A percentile compares a stretch with the other conserved stretches of the same genome.
These are phyloP conservation scores for Nymphalis polychloros DNA, from an alignment of 2,888 invertebrate genomes.

Conservation along the genomic window DNA sequence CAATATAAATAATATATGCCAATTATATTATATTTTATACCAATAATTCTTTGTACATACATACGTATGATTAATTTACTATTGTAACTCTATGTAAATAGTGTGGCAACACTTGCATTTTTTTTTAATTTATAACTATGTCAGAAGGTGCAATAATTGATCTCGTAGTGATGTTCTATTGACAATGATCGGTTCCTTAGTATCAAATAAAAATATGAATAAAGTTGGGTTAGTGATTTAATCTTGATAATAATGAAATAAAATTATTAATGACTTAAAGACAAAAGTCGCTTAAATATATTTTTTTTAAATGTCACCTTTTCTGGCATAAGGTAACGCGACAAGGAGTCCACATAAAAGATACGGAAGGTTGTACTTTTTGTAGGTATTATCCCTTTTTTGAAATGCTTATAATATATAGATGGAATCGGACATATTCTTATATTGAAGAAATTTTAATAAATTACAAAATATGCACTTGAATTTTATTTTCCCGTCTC, in stretches of 20 bases:
- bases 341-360: constrained; percentile 45
- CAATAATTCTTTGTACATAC: constrained; percentile 56
- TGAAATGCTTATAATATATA: constrained; percentile 78
- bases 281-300: neutral
- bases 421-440: constrained; percentile 82
- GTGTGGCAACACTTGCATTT: constrained; percentile 40
- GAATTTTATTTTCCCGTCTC: constrained; percentile 50
- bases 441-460: constrained; percentile 80
- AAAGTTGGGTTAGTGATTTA: neutral
- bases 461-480: constrained; percentile 65
- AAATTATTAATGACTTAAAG: too few relatives aligned
- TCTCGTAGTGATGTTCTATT: constrained; percentile 30
- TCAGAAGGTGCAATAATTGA: constrained; percentile 37
- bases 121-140: constrained; percentile 10
- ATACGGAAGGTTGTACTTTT: constrained; percentile 74
- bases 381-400: constrained; percentile 78
- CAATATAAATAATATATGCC: constrained; percentile 10
- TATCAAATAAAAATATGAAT: constrained; percentile 10
- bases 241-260: too few relatives aligned
- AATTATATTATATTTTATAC: constrained; percentile 24
- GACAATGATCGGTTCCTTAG: neutral
- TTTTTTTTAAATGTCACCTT: constrained; percentile 2
- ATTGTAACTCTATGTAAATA: constrained; percentile 55
- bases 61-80: constrained; percentile 48
- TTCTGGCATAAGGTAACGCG: neutral